phyloP scores from a whole-genome alignment of 2,113 vertebrate genomes.

The Pseudois nayaur region DNA sequence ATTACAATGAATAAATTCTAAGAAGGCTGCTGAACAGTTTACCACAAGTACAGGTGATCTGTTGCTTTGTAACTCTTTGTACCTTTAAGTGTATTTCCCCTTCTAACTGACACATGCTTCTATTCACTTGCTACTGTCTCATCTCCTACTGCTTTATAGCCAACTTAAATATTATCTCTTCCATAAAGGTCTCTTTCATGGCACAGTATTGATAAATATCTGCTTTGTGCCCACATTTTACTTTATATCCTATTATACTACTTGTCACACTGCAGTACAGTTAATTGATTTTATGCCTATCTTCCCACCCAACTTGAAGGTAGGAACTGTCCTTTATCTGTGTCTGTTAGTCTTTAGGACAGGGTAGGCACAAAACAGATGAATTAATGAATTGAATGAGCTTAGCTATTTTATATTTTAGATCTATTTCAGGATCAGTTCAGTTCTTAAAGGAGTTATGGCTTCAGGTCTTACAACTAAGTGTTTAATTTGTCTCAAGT shows the following conservation, averaged over 20 bases:
- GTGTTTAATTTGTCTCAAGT: too few species aligned
- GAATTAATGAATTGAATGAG: neutral
- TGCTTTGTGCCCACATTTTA: neutral
- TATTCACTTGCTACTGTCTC: neutral
- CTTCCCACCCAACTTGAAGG: neutral
- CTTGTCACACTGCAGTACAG: neutral
- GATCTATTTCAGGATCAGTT: neutral
- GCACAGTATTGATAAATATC: neutral
- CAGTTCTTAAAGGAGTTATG: neutral
- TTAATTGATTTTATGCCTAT: neutral
- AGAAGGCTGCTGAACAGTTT: neutral
- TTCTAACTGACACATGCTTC: neutral
- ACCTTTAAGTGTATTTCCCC: neutral
- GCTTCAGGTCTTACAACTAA: too few species aligned
- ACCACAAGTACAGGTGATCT: neutral
- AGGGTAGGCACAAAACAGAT: neutral
- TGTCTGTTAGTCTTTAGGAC: neutral
- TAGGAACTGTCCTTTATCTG: neutral
- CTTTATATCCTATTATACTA: neutral
- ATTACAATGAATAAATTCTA: neutral
- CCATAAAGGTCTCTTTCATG: neutral
- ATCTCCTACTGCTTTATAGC: neutral
- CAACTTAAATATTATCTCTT: neutral
- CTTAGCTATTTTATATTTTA: neutral
- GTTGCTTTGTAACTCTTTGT: neutral